A percentile compares a stretch with the other conserved stretches of the same genome.
Conservation (phyloP, 1,140 invertebrate genomes). For the Procambarus clarkii region DNA sequence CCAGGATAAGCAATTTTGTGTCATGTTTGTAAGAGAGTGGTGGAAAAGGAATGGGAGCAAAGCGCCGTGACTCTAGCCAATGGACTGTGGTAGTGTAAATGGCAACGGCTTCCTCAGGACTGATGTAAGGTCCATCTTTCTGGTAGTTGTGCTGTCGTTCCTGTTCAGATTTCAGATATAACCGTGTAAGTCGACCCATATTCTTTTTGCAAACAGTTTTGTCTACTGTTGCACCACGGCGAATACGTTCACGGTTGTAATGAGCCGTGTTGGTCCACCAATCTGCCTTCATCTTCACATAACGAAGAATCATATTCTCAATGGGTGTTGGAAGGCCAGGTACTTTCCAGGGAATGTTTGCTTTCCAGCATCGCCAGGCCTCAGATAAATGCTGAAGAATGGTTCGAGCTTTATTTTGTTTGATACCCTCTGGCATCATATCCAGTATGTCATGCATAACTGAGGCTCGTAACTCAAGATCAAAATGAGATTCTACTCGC, state of each 20-base stretch:
- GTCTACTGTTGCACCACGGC: slow-evolving; percentile 95
- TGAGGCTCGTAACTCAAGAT: slow-evolving; percentile 96
- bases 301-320: slow-evolving; percentile 99
- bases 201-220: slow-evolving; percentile 99
- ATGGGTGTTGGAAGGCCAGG: slow-evolving; percentile 99
- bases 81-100: slow-evolving; percentile 99
- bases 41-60: slow-evolving; percentile 99
- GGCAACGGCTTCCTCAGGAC: slow-evolving; percentile 98
- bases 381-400: slow-evolving; percentile 99
- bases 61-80: slow-evolving; percentile 98
- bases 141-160: slow-evolving; percentile 99
- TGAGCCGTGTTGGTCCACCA: slow-evolving; percentile 99
- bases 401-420: slow-evolving; percentile 99
- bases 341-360: slow-evolving; percentile 99
- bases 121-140: slow-evolving; percentile 99
- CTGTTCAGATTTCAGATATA: slow-evolving; percentile 99
- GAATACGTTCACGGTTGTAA: slow-evolving; percentile 97
- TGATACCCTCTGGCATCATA: slow-evolving; percentile 99
- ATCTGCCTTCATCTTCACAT: slow-evolving; percentile 99
- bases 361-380: slow-evolving; percentile 99
- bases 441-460: slow-evolving; percentile 99
- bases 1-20: slow-evolving; percentile 97
- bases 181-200: slow-evolving; percentile 94
- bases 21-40: slow-evolving; percentile 99
- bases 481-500: slow-evolving; percentile 99